Evolutionary conservation across 2,888 invertebrate genomes (phyloP).

Genomic region (Tenthredo amoena): DNA sequence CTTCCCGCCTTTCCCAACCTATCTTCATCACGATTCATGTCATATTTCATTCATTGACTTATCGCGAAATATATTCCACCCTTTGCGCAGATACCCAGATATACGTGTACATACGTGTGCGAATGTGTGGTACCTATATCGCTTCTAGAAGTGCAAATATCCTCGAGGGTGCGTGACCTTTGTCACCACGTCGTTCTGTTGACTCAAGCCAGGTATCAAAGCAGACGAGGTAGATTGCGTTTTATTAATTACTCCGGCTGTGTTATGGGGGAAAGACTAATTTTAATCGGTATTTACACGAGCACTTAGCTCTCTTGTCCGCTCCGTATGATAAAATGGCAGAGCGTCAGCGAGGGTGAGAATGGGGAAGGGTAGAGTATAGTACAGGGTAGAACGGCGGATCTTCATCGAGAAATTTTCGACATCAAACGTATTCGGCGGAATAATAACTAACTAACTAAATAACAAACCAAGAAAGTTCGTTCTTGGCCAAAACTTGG

Average conservation of each 20-base stretch:
- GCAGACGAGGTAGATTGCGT: constrained; percentile 39
- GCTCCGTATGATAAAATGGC: constrained; percentile 14
- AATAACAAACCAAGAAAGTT: neutral
- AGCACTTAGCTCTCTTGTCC: constrained; percentile 34
- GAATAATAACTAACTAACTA: constrained; percentile 15
- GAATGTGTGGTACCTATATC: neutral
- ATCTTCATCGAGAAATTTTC: constrained; percentile 21
- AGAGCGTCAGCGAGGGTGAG: neutral
- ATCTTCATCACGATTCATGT: neutral
- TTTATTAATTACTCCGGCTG: constrained; percentile 20
- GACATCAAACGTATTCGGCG: neutral
- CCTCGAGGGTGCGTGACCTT: constrained; percentile 39
- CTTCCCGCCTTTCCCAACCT: neutral
- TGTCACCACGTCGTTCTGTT: constrained; percentile 34
- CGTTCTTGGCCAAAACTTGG: neutral
- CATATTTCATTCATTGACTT: neutral
- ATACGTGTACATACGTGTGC: too few species aligned
- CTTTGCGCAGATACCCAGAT: too few species aligned
- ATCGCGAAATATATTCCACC: neutral
- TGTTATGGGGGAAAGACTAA: constrained; percentile 10
- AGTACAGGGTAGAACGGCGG: neutral
- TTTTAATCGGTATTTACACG: constrained; percentile 47
- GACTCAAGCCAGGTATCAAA: constrained; percentile 30
- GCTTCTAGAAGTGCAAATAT: constrained; percentile 9
- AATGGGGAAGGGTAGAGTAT: neutral